Evolutionary conservation across 2,888 invertebrate species (phyloP).

Genomic region (Coecobrya sp.): DNA sequence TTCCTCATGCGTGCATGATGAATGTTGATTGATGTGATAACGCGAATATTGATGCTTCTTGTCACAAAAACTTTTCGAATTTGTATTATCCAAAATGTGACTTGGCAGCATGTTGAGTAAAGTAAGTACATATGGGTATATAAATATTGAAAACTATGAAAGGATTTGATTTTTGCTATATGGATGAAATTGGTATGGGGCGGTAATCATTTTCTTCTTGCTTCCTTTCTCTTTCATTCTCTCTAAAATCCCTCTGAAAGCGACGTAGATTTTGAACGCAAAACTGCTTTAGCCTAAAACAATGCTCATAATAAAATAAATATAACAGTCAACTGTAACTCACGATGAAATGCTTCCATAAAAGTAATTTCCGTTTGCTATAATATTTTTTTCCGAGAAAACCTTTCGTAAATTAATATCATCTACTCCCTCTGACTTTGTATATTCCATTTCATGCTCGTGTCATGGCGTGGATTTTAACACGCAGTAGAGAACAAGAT

Average conservation of each 20-base stretch:
- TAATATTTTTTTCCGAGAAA: conserved; percentile 17
- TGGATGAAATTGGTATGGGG: conserved; percentile 33
- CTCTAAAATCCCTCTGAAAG: not conserved
- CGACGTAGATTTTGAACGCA: not conserved
- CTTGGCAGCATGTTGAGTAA: too few species aligned
- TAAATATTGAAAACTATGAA: conserved; percentile 32
- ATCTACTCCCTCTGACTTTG: conserved; percentile 19
- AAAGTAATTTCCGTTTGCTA: conserved; percentile 72
- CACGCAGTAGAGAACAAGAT: not conserved
- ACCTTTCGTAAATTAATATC: conserved; percentile 65
- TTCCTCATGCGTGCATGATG: not conserved
- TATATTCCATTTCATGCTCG: conserved; percentile 21
- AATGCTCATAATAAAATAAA: too few species aligned
- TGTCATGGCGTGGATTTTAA: not conserved
- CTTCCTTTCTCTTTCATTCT: conserved; percentile 1
- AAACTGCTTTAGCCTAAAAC: not conserved
- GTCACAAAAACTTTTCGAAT: conserved; percentile 18
- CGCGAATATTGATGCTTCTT: not conserved
- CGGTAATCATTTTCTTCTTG: not conserved
- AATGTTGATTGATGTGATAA: conserved; percentile 15
- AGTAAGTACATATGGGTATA: not conserved
- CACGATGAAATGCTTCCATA: conserved; percentile 70
- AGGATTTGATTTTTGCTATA: conserved; percentile 19
- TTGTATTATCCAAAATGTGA: conserved; percentile 9
- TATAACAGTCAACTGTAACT: conserved; percentile 23